Conservation (phyloP, 1,140 invertebrate genomes). For the Bicyclus anynana region DNA sequence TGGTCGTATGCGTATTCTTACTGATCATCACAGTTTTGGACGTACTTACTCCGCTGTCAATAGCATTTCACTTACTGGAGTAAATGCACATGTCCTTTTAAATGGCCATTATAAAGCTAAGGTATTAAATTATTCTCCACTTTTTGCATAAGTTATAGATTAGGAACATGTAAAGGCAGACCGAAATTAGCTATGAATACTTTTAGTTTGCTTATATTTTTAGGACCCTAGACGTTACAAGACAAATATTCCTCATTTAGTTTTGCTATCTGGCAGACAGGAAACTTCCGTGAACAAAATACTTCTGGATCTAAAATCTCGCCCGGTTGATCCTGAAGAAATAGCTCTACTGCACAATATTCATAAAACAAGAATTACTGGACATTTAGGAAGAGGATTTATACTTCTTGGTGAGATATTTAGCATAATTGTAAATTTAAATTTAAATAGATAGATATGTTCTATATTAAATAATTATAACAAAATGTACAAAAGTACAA, state of each 20-base stretch:
- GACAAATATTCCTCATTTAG: conserved; percentile 33
- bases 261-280: conserved; percentile 34
- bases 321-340: conserved; percentile 77
- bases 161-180: too few species aligned
- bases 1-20: conserved; percentile 40
- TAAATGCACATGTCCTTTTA: conserved; percentile 46
- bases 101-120: conserved; percentile 17
- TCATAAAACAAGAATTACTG: conserved; percentile 76
- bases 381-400: conserved; percentile 80
- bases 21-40: conserved; percentile 31
- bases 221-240: conserved; percentile 34
- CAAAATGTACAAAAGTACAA: too few species aligned
- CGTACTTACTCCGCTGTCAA: conserved; percentile 45
- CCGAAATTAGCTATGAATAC: too few species aligned
- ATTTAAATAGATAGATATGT: too few species aligned
- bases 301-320: conserved; percentile 40
- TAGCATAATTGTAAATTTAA: too few species aligned
- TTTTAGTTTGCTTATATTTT: neutral
- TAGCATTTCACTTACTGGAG: conserved; percentile 38
- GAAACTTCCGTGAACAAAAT: conserved; percentile 37
- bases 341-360: conserved; percentile 76
- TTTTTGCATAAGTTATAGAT: too few species aligned
- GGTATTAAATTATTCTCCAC: too few species aligned
- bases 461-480: too few species aligned
- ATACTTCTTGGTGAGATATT: conserved; percentile 58